Base-by-base conservation (phyloP, 1,140 invertebrate genomes). In the Drosophila athabasca region DNA sequence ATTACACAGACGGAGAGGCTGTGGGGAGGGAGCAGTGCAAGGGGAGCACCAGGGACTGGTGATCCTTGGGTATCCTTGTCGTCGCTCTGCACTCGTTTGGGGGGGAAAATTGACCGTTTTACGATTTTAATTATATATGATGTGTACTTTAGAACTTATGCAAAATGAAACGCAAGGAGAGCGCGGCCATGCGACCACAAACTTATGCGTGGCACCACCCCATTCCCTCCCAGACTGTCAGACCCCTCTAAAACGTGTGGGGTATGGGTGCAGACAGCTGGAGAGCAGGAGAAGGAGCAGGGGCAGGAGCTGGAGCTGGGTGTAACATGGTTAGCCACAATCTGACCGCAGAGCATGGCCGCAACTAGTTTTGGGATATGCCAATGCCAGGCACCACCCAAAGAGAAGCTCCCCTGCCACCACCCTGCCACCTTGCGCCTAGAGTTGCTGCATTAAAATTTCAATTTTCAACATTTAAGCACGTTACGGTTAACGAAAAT, bases 111-210 rank as follows among this genome's bases (percentile, higher is more conserved):
- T 80, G 87, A 90, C 79, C 87, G 82, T 90, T 90, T 90, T 90
- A 79, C 79, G 88, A 90, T 87, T 87, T 90, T 87, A 90, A 90
- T 90, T 90, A 90, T 90, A 90, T 90, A 90, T 90, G 82, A 90
- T 90, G 87, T 90, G 87, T 90, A 90, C 87, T 90, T 90, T 90
- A 64, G 83, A 83, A 85, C 87, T 90, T 90, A 90, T 90, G 87
- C 76, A 83, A 85, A 88, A 76, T 79, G 84, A 84, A 89, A 88
- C 67, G 74, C 81, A 84, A 84, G 76, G 72, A 68, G 58, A 66
- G 69, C 70, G 71, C 70, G 49, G 53, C 64, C 55, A 61, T 57
- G 66, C 79, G 83, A 88, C 84, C 83, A 55, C 83, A 88, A 83
- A 83, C 71, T 88, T 88, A 79, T 88, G 71, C 68, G 67, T 77